Base-by-base conservation (phyloP, 2,888 invertebrate species). In the Campoletis raptor region DNA sequence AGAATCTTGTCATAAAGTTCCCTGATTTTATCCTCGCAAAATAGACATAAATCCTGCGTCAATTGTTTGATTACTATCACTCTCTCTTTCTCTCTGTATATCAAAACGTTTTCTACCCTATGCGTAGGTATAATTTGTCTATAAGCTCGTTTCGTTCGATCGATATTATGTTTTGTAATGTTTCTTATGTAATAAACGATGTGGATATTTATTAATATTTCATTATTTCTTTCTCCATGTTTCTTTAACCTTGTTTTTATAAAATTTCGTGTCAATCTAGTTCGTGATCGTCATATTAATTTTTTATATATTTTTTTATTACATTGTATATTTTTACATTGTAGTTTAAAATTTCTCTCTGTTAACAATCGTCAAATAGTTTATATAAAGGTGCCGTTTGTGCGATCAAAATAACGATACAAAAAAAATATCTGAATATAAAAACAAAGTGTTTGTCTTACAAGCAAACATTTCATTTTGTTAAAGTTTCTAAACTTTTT, bases 31-130 rank as follows among this genome's bases (percentile, higher is more conserved):
- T 84, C 84, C 48, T 67, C 74, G 61, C 67, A 52, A 74, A 74
- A 80, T 57, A 69, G 67, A 57, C 84, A 61, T 74, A 69, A 80
- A 84, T 84, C 84, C 61, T 45, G 69, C 57, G 74, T 74, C 84
- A 69, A 80, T 69, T 54, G 74, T 79, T 74, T 52, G 84, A 80
- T 84, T 76, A 70, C 74, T 79, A 73, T 84, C 79, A 79, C 52
- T 52, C 64, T 21, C n/a, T 8, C 30, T 61, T 3, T 30, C 30
- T 30, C 30, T 30, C 30, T 30, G 1, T 30, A 45, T 72, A 61
- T 61, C 70, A 70, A 61, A 66, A n/a, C 9, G 52, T 66, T 15
- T 42, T 54, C n/a, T 57, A 4, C 40, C 24, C 24, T 37, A n/a
- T 69, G 70, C 74, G 80, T 42, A 70, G 79, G 73, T 72, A 74